These are phyloP conservation scores for Nesoenas mayeri DNA, from an alignment of 2,113 vertebrate genomes.

Conservation along the genomic window DNA sequence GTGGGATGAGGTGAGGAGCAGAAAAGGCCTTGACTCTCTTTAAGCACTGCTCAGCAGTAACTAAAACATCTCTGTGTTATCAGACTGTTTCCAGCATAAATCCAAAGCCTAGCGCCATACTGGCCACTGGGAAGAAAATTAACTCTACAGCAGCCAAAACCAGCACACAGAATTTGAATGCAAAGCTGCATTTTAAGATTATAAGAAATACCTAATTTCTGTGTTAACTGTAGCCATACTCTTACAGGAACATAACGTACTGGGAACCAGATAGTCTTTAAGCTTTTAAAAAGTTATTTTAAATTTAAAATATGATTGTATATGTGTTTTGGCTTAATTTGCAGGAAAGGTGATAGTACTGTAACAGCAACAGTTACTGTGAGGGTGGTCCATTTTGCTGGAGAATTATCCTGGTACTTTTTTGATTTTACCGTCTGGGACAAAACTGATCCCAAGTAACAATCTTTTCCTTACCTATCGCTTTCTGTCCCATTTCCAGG, in stretches of 20 bases:
- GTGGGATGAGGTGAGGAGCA: too few species aligned
- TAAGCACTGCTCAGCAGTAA: too few species aligned
- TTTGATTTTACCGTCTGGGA: not conserved
- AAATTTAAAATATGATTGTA: not conserved
- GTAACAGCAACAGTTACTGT: not conserved
- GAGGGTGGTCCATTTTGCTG: not conserved
- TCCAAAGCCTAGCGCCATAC: too few species aligned
- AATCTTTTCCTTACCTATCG: not conserved
- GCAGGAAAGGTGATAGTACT: not conserved
- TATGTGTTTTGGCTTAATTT: not conserved
- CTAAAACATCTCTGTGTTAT: too few species aligned
- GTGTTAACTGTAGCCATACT: not conserved
- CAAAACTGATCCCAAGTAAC: not conserved
- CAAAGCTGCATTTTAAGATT: not conserved
- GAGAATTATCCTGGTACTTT: not conserved
- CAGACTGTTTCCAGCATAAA: too few species aligned
- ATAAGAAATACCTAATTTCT: not conserved
- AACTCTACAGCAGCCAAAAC: too few species aligned
- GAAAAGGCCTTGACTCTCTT: too few species aligned
- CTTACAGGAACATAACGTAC: not conserved
- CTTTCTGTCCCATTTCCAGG: not conserved
- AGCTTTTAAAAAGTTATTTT: not conserved
- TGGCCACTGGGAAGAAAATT: too few species aligned
- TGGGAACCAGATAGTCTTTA: not conserved
- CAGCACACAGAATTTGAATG: not conserved